Evolutionary conservation across 1,140 invertebrate species (phyloP).

Genomic region (Lasioglossum baleicum): DNA sequence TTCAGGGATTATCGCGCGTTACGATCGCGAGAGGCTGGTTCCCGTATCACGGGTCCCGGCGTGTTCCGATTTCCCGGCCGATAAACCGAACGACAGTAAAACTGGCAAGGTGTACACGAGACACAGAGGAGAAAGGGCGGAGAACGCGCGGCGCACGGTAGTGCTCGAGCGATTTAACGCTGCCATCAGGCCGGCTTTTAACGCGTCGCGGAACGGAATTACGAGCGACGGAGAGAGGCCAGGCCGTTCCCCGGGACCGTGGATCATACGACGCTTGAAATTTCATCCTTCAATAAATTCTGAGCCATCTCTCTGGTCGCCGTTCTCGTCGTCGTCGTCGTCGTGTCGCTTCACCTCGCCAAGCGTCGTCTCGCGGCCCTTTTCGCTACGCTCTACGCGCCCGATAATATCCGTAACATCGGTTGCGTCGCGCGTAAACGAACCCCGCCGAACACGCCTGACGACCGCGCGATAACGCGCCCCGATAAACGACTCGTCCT

Average conservation of each 20-base stretch:
- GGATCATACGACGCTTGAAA: background rate
- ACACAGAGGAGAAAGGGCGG: too few species aligned
- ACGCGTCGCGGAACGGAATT: slow-evolving; percentile 1
- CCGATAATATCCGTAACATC: too few species aligned
- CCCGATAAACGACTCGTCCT: too few species aligned
- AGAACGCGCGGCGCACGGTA: too few species aligned
- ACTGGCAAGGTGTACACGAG: background rate
- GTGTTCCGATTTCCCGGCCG: background rate
- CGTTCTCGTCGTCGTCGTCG: too few species aligned
- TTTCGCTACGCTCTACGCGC: too few species aligned
- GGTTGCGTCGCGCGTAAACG: too few species aligned
- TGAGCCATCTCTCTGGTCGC: background rate
- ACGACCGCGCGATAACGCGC: too few species aligned
- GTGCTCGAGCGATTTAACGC: background rate
- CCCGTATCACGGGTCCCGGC: background rate
- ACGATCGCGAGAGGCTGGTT: background rate
- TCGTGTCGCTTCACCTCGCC: too few species aligned
- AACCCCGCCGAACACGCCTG: too few species aligned
- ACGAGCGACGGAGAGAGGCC: background rate
- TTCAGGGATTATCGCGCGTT: background rate
- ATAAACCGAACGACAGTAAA: slow-evolving; percentile 1
- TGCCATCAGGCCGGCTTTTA: background rate
- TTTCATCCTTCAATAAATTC: slow-evolving; percentile 3
- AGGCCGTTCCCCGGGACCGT: background rate
- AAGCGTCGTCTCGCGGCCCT: too few species aligned